Conservation (phyloP, 2,888 invertebrate genomes). For the Clivina fossor region DNA sequence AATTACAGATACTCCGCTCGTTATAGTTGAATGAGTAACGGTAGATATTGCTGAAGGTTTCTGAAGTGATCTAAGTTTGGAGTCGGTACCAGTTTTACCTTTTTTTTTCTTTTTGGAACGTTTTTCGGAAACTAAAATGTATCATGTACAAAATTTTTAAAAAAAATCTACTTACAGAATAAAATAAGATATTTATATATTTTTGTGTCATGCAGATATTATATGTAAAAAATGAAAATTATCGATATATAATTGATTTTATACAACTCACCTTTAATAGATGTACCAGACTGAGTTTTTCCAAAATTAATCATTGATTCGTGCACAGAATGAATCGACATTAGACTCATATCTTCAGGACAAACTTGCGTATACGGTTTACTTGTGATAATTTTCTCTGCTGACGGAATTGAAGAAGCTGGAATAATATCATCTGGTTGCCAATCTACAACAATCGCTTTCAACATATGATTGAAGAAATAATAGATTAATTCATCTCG, state of each 20-base stretch:
- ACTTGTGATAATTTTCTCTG: neutral
- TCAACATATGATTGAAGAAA: slow-evolving; percentile 43
- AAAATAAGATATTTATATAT: slow-evolving; percentile 1
- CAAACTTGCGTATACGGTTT: slow-evolving; percentile 4
- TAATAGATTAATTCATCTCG: slow-evolving; percentile 42
- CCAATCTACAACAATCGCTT: slow-evolving; percentile 39
- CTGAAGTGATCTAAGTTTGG: no score
- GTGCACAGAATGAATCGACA: slow-evolving; percentile 22
- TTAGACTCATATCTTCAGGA: slow-evolving; percentile 32
- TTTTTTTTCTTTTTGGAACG: neutral
- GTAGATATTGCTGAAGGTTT: no score
- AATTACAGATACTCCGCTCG: no score
- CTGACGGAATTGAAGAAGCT: neutral
- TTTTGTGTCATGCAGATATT: neutral
- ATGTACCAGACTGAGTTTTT: neutral
- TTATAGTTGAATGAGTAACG: no score
- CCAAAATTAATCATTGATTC: slow-evolving; percentile 32
- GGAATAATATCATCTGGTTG: neutral
- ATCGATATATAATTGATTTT: neutral
- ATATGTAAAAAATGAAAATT: neutral
- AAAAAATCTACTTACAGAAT: no score
- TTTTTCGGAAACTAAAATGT: no score
- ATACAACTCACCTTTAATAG: neutral
- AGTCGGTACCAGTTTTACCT: no score
- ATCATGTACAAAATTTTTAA: no score